Evolutionary conservation across 2,888 invertebrate genomes (phyloP).

Genomic region (Branchipolynoe longqiensis): DNA sequence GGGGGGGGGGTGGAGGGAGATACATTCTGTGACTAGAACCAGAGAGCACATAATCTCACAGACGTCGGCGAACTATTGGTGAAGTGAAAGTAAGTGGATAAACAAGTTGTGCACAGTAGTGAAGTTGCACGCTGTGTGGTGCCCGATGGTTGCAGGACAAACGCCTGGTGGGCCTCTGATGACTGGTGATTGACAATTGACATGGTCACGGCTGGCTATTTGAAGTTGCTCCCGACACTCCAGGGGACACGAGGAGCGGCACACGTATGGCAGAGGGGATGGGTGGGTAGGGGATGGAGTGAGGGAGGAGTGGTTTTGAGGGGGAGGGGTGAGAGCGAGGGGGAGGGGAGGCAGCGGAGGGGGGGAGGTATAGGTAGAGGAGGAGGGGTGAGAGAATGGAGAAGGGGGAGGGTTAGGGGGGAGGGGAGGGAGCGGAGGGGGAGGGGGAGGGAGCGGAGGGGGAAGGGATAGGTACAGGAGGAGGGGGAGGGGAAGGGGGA

Average conservation of each 20-base stretch:
- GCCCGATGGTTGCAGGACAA: background rate
- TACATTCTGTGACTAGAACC: background rate
- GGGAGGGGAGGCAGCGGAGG: background rate
- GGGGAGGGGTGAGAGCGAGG: background rate
- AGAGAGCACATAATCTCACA: background rate
- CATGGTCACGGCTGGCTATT: background rate
- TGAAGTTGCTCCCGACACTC: no score
- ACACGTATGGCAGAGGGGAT: no score
- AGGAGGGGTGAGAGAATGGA: no score
- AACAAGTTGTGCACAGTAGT: background rate
- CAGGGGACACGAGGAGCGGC: no score
- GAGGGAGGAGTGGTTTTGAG: no score
- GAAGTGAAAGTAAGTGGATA: background rate
- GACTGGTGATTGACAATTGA: constrained; percentile 28
- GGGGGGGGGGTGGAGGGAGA: background rate
- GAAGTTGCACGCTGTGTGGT: background rate
- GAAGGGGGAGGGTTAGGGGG: no score
- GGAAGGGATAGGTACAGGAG: no score
- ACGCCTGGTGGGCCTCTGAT: background rate
- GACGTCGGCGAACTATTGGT: background rate
- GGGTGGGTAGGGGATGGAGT: no score
- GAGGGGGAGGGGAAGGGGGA: no score
- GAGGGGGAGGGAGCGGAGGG: no score
- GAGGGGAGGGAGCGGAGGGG: no score
- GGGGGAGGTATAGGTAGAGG: no score